These are phyloP conservation scores for Aegotheles bennettii DNA, from an alignment of 2,113 vertebrate genomes.

Conservation along the genomic window DNA sequence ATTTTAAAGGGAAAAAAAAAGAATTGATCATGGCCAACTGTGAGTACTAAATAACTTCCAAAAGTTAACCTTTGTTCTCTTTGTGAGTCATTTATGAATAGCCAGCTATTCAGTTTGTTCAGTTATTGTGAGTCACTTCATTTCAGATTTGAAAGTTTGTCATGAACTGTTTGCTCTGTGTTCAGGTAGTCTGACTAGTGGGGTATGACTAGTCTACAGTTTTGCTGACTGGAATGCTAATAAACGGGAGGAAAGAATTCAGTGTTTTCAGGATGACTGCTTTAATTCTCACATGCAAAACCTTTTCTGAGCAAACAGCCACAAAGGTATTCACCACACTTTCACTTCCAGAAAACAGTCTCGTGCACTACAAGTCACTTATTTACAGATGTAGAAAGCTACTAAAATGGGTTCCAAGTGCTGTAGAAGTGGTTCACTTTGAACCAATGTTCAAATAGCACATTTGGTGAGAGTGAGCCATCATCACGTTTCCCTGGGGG, in stretches of 20 bases:
- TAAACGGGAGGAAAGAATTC: slow-evolving; percentile 33
- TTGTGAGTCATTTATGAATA: slow-evolving; percentile 29
- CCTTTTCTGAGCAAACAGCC: not conserved
- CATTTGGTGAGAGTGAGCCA: not conserved
- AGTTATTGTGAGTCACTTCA: slow-evolving; percentile 35
- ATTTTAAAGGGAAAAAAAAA: slow-evolving; percentile 1
- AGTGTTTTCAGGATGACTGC: not conserved
- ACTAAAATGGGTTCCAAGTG: not conserved
- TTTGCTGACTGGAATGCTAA: slow-evolving; percentile 50
- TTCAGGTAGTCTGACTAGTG: slow-evolving; percentile 40
- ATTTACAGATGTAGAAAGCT: not conserved
- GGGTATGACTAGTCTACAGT: slow-evolving; percentile 12
- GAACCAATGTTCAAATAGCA: not conserved
- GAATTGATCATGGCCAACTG: not conserved
- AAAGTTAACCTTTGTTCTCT: slow-evolving; percentile 16
- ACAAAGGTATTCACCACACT: not conserved
- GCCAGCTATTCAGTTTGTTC: slow-evolving; percentile 16
- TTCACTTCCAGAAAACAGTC: slow-evolving; percentile 3
- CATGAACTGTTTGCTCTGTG: slow-evolving; percentile 14
- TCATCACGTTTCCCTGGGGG: not conserved
- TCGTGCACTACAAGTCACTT: not conserved
- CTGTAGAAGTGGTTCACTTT: not conserved
- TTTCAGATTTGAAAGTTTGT: slow-evolving; percentile 43
- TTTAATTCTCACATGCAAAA: not conserved
- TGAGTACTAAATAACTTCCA: slow-evolving; percentile 7